These are phyloP conservation scores for Zaprionus nigranus DNA, from an alignment of 1,140 invertebrate species.

Conservation along the genomic window DNA sequence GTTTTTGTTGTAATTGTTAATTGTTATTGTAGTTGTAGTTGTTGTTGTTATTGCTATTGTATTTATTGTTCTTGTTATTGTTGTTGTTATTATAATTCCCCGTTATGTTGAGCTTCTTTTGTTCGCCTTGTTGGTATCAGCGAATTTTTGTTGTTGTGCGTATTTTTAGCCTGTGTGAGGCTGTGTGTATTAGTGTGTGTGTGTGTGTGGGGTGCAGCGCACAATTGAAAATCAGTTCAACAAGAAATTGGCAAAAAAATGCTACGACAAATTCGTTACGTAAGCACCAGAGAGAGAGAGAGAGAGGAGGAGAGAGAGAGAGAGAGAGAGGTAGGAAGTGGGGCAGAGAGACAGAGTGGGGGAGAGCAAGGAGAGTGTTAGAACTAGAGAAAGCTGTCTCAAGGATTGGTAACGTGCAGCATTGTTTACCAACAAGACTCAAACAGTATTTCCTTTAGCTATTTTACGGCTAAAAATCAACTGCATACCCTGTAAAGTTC, in stretches of 20 bases:
- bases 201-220: slow-evolving; percentile 28
- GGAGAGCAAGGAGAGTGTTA: neutral
- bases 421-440: neutral
- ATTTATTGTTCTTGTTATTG: neutral
- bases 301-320: neutral
- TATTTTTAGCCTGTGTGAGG: slow-evolving; percentile 36
- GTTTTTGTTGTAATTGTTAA: neutral
- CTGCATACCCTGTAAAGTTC: neutral
- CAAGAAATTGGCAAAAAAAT: slow-evolving; percentile 37
- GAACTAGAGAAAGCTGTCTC: neutral
- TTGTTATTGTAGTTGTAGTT: neutral
- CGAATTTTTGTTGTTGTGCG: slow-evolving; percentile 21
- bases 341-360: neutral
- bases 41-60: neutral
- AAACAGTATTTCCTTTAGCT: neutral
- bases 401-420: slow-evolving; percentile 19
- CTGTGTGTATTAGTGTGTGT: neutral
- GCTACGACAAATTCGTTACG: slow-evolving; percentile 29
- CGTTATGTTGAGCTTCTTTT: slow-evolving; percentile 12
- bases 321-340: neutral
- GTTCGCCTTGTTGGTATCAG: slow-evolving; percentile 29
- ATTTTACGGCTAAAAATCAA: neutral
- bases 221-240: slow-evolving; percentile 39
- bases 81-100: slow-evolving; percentile 1
- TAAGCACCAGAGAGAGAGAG: slow-evolving; percentile 9